Evolutionary conservation across 2,113 vertebrate species (phyloP).

Genomic region (Nothoprocta perdicaria): DNA sequence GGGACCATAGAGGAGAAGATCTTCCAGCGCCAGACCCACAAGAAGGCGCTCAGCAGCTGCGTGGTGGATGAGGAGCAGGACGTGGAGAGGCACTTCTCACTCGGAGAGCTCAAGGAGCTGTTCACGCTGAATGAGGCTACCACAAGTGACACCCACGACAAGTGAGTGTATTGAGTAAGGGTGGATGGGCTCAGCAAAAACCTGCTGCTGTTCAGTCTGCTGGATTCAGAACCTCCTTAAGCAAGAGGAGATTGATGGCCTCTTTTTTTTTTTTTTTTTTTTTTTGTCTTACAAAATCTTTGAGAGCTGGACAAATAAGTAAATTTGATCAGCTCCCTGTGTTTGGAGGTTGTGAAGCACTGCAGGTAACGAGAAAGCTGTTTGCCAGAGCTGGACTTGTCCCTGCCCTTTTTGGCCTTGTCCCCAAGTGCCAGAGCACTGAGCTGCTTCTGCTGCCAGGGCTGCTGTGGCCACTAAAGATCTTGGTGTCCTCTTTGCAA

Average conservation of each 20-base stretch:
- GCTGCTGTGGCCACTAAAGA: background rate
- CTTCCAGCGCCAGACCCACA: constrained; percentile 95
- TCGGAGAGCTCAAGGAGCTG: constrained; percentile 92
- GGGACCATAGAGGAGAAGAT: constrained; percentile 99
- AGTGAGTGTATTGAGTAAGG: constrained; percentile 70
- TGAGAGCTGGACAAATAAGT: background rate
- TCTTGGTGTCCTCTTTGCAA: background rate
- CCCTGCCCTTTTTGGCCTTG: background rate
- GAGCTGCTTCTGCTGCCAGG: background rate
- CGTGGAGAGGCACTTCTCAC: constrained; percentile 95
- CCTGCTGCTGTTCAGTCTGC: background rate
- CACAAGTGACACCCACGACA: constrained; percentile 92
- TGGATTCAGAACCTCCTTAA: background rate
- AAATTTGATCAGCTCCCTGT: background rate
- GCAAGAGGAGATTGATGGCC: background rate
- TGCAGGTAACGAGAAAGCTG: background rate
- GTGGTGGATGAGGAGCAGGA: constrained; percentile 97
- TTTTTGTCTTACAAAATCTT: background rate
- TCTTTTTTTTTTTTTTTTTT: background rate
- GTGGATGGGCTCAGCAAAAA: background rate
- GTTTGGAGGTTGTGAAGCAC: background rate
- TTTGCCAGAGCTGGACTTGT: background rate
- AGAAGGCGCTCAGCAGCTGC: constrained; percentile 97
- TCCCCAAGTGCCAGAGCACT: background rate
- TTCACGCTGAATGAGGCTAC: constrained; percentile 88